These are phyloP conservation scores for Nasonovia ribisnigri DNA, from an alignment of 2,888 invertebrate species.

Conservation along the genomic window DNA sequence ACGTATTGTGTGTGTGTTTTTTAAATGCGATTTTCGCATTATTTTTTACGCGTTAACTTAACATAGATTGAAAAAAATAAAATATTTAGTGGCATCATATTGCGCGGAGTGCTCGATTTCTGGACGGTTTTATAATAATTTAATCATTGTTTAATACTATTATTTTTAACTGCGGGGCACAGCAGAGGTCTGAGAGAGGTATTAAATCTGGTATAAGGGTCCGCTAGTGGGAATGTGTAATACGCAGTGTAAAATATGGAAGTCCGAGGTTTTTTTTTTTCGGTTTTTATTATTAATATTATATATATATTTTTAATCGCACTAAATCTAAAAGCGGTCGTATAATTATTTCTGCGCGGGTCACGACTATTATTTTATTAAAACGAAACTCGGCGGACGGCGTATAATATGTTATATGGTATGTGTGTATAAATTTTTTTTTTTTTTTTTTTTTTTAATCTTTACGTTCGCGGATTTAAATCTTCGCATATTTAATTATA, in stretches of 20 bases:
- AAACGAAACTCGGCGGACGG: not conserved
- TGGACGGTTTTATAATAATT: constrained; percentile 10
- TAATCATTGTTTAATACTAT: constrained; percentile 43
- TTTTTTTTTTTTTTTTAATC: not conserved
- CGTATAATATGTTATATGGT: not conserved
- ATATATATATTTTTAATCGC: constrained; percentile 31
- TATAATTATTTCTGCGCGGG: constrained; percentile 27
- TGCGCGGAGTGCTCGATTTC: not conserved
- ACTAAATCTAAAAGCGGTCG: constrained; percentile 35
- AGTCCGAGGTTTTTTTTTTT: constrained; percentile 25
- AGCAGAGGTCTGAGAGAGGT: not conserved
- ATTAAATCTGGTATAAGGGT: constrained; percentile 8
- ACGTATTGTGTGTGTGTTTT: not conserved
- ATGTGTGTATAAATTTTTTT: not conserved
- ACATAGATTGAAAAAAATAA: not conserved
- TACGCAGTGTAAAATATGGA: constrained; percentile 28
- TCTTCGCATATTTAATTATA: not conserved
- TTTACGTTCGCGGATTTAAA: constrained; percentile 19
- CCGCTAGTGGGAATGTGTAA: constrained; percentile 35
- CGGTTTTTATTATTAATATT: constrained; percentile 12
- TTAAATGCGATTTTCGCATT: not conserved
- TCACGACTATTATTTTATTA: constrained; percentile 40
- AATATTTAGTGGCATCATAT: not conserved
- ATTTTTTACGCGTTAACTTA: not conserved
- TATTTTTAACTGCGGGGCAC: not conserved